Conservation (phyloP, 2,888 invertebrate genomes). For the Cyrtodaria siliqua region DNA sequence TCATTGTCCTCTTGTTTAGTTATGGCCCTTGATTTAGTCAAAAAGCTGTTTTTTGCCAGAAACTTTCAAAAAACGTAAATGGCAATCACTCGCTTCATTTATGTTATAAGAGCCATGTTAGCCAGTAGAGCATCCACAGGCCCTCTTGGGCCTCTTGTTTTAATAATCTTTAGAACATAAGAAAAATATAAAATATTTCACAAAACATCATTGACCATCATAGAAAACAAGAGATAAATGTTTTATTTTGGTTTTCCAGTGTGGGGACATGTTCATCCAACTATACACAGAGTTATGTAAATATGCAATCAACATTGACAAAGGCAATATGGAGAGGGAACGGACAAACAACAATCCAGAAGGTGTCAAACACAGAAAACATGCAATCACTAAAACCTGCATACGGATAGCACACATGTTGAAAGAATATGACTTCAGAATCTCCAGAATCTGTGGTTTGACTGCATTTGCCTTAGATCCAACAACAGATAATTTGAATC, state of each 20-base stretch:
- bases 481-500: slow-evolving; percentile 64
- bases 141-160: no score
- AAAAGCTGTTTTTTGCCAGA: no score
- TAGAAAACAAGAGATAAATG: no score
- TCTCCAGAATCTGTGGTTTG: slow-evolving; percentile 74
- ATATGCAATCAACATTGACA: slow-evolving; percentile 81
- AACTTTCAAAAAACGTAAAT: no score
- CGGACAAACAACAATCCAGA: slow-evolving; percentile 66
- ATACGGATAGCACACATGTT: slow-evolving; percentile 74
- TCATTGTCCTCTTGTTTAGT: no score
- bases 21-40: no score
- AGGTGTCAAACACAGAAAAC: slow-evolving; percentile 65
- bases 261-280: slow-evolving; percentile 79
- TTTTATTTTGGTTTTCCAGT: slow-evolving; percentile 69
- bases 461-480: slow-evolving; percentile 79
- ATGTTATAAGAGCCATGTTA: no score
- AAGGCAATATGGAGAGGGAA: slow-evolving; percentile 76
- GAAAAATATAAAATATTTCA: no score
- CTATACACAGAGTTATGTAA: slow-evolving; percentile 80
- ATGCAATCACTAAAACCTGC: slow-evolving; percentile 73
- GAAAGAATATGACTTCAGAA: slow-evolving; percentile 72
- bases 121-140: no score
- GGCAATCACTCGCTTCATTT: no score
- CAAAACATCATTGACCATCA: no score
- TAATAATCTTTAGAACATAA: no score